Evolutionary conservation across 2,888 invertebrate species (phyloP), one percentile per base, ranked within the genome.

Genomic region (Rhimphoctona megacephalus): DNA sequence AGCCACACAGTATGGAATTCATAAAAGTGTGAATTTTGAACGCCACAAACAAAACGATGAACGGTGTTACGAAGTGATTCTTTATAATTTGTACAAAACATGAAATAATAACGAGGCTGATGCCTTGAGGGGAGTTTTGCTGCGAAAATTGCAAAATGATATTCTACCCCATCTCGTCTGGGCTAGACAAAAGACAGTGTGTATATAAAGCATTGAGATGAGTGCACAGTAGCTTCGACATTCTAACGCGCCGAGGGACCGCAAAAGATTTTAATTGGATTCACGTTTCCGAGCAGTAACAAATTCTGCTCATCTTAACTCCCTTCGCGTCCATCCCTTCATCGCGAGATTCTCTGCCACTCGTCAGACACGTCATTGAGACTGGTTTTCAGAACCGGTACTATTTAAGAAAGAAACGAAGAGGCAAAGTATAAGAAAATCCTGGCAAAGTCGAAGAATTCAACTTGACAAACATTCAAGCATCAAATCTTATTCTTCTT

Each of bases 231-330:
- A 33, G 39, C 49, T 79, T 77, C 80, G 30, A 61, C 73, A 57
- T 39, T 54, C 30, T 57, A 43, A 73, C 69, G 14, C 76, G 74
- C 76, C 79, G 46, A 72, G 67, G 1, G 36, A 66, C 76, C 33
- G 77, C 83, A 52, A 83, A 73, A 78, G 66, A 11, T 86, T 86
- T 86, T 83, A 86, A 86, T 86, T 86, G 81, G 83, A 83, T 77
- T 86, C 83, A 73, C 70, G 77, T 86, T 86, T 81, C 86, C 54
- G 36, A 49, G 54, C 69, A 30, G 43, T 67, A 61, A 64, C 33
- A 85, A 72, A 81, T 54, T 74, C 54, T 43, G 43, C 74, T 70
- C 19, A 25, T 64, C 66, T 81, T 19, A 30, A 36, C 57, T 46
- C 64, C 46, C 79, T 30, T 54, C 54, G 25, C 61, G 61, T 72